These are phyloP conservation scores for Boloria selene DNA, from an alignment of 2,888 invertebrate genomes.

Conservation along the genomic window DNA sequence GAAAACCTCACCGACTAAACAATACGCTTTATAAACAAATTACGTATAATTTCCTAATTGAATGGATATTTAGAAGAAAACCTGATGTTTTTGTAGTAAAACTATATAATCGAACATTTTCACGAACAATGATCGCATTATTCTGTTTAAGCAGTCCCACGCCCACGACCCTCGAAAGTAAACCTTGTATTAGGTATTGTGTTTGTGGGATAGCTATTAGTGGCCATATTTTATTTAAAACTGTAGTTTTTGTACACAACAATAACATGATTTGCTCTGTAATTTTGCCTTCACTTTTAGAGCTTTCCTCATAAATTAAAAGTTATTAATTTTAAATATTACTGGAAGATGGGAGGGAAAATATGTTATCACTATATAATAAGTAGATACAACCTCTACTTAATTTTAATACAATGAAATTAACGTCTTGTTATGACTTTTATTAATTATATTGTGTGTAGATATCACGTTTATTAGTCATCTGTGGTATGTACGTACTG, in stretches of 20 bases:
- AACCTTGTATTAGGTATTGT: conserved; percentile 35
- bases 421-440: too few species aligned
- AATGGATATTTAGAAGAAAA: conserved; percentile 3
- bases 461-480: too few species aligned
- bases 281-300: too few species aligned
- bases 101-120: conserved; percentile 16
- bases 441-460: too few species aligned
- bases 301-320: background rate
- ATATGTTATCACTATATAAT: too few species aligned
- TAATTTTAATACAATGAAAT: too few species aligned
- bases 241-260: background rate
- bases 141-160: conserved; percentile 26
- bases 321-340: too few species aligned
- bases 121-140: conserved; percentile 32
- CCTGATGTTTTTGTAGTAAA: background rate
- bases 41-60: background rate
- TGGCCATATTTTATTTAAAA: conserved; percentile 13
- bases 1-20: conserved; percentile 1
- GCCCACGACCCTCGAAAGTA: conserved; percentile 37
- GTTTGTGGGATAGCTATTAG: conserved; percentile 21
- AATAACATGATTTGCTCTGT: background rate
- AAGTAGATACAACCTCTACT: too few species aligned
- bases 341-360: too few species aligned
- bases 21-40: conserved; percentile 7
- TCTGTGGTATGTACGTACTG: too few species aligned